Percentiles rank a stretch among this genome's conserved stretches.
These are phyloP conservation scores for Aythya baeri DNA, from an alignment of 2,113 vertebrate genomes.

Conservation along the genomic window DNA sequence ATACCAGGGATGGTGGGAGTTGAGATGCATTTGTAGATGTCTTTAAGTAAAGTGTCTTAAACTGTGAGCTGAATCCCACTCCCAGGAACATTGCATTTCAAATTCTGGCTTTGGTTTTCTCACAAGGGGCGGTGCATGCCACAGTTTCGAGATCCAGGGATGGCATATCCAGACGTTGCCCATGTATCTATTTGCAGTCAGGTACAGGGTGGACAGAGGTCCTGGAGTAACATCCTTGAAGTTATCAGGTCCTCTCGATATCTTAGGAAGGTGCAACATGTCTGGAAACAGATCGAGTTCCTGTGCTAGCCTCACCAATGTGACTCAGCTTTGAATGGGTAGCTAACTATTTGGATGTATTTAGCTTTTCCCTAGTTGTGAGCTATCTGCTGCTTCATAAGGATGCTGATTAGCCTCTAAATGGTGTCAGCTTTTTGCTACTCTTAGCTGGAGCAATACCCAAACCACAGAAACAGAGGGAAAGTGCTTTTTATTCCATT, in stretches of 20 bases:
- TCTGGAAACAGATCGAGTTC: neutral
- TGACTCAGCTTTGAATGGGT: neutral
- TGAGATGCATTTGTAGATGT: neutral
- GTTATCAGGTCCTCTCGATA: neutral
- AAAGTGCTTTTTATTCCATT: constrained; percentile 46
- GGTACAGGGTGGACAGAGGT: neutral
- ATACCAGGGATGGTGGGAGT: neutral
- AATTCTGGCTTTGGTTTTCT: neutral
- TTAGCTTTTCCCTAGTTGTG: neutral
- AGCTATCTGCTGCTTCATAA: constrained; percentile 5
- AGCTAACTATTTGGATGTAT: neutral
- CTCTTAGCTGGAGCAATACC: neutral
- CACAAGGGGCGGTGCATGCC: neutral
- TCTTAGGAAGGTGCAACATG: neutral
- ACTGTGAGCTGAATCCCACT: neutral
- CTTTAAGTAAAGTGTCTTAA: neutral
- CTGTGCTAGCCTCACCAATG: neutral
- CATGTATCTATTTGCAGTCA: accelerated
- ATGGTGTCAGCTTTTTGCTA: neutral
- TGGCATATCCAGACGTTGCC: neutral
- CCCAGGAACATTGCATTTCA: neutral
- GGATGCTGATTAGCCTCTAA: neutral
- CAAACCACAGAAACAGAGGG: constrained; percentile 30
- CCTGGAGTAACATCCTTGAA: neutral
- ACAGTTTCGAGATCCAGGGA: neutral